Percentiles rank a stretch among this genome's conserved stretches.
Conservation (phyloP, 1,140 invertebrate genomes). For the Dreissena rostriformis region DNA sequence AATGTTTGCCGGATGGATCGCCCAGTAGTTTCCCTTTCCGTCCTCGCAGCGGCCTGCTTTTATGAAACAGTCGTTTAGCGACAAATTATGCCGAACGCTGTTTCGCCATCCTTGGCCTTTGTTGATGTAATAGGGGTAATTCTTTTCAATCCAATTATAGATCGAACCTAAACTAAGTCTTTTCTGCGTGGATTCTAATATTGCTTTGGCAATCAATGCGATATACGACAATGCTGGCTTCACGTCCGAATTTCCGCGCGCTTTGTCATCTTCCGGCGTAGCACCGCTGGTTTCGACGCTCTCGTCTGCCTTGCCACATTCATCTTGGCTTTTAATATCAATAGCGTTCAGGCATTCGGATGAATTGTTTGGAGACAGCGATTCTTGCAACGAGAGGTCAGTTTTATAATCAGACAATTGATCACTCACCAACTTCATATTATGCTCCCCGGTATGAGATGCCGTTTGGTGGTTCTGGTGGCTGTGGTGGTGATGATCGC, state of each 20-base stretch:
- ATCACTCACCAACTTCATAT: conserved; percentile 58
- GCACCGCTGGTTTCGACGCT: conserved; percentile 42
- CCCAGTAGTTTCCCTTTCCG: conserved; percentile 89
- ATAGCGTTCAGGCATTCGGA: conserved; percentile 38
- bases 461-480: background rate
- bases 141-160: conserved; percentile 77
- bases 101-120: conserved; percentile 79
- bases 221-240: conserved; percentile 79
- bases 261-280: conserved; percentile 59
- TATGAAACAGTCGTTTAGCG: conserved; percentile 80
- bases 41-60: conserved; percentile 79
- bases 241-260: conserved; percentile 63
- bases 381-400: conserved; percentile 56
- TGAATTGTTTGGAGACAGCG: conserved; percentile 42
- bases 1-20: conserved; percentile 97
- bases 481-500: conserved; percentile 27
- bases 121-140: conserved; percentile 78
- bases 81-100: conserved; percentile 80
- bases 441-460: background rate
- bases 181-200: conserved; percentile 71
- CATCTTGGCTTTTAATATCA: conserved; percentile 47
- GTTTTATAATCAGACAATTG: conserved; percentile 58
- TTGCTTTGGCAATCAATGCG: conserved; percentile 77
- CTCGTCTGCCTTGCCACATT: conserved; percentile 36
- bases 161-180: conserved; percentile 76